Evolutionary conservation across 2,113 vertebrate species (phyloP), one percentile per base, ranked within the genome.

Genomic region (Miniopterus natalensis): DNA sequence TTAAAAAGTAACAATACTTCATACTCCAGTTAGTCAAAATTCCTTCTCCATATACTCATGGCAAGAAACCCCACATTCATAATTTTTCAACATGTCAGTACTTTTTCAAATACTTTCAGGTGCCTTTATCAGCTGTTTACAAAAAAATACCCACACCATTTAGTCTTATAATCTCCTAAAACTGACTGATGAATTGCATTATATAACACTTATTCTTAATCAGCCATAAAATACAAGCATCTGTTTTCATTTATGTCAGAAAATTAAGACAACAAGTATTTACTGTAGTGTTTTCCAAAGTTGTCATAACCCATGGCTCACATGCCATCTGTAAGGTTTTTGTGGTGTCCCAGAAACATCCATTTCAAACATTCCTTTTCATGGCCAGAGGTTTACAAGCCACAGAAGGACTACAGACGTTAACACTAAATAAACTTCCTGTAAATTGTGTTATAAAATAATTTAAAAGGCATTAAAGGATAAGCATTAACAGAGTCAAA

Each of bases 231-330:
- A 91, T 95, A 12, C 92, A 78, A 11, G 78, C 98, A 98, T 98
- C 88, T 98, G 98, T 97, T 98, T 98, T 97, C 95, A 97, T 75
- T 98, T 98, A 96, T 95, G 93, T 98, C 94, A 97, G 97, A 97
- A 96, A 98, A 95, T 96, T 97, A 97, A 98, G 97, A 97, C 90
- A 97, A 97, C 23, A 89, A 90, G 80, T 95, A 97, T 96, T 97
- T 98, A 96, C 95, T 95, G 49, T 97, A 89, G 6, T 92, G 51
- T 93, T 93, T 97, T 95, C 88, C 86, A 75, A 80, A 94, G 78
- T 88, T 66, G 1, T 70, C 84, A 36, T 61, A 97, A 27, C 85
- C 83, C 51, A 86, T 47, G 65, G 83, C 80, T 94, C 66, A 93
- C 92, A 88, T 53, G 12, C 95, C 95, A 73, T 96, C 87, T 80